These are phyloP conservation scores for Psettodes erumei DNA, from an alignment of 2,113 vertebrate genomes.

Conservation along the genomic window DNA sequence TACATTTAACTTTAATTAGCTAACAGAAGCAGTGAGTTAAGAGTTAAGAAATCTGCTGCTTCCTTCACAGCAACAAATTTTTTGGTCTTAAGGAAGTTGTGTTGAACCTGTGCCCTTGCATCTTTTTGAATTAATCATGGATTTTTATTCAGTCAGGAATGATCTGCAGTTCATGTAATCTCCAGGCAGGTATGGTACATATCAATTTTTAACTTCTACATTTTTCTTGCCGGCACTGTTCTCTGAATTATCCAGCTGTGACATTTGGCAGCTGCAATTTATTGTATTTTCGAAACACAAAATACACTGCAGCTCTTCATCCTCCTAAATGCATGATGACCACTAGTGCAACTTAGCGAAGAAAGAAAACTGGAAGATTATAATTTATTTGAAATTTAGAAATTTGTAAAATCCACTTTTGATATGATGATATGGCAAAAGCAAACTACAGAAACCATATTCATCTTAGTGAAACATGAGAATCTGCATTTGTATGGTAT, in stretches of 20 bases:
- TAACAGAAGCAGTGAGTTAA: constrained; percentile 39
- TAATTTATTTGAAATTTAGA: too few relatives aligned
- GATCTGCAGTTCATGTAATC: constrained; percentile 1
- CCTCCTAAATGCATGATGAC: too few relatives aligned
- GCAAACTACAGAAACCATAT: too few relatives aligned
- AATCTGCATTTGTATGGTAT: too few relatives aligned
- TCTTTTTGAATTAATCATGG: constrained; percentile 25
- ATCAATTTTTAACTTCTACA: constrained; percentile 1
- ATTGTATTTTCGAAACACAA: background rate
- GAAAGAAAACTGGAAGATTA: too few relatives aligned
- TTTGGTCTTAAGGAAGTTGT: constrained; percentile 15
- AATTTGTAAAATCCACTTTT: too few relatives aligned
- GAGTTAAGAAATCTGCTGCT: constrained; percentile 43
- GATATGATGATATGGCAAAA: too few relatives aligned
- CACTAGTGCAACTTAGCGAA: too few relatives aligned
- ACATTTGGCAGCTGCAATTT: background rate
- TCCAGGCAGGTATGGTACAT: background rate
- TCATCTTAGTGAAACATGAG: too few relatives aligned
- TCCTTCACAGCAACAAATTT: constrained; percentile 10
- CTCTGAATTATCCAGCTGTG: background rate
- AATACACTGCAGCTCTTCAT: background rate
- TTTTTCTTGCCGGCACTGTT: constrained; percentile 8
- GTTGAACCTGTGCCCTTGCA: constrained; percentile 1
- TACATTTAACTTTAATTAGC: constrained; percentile 66
- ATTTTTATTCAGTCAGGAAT: constrained; percentile 27